A percentile compares a stretch with the other conserved stretches of the same genome.
Evolutionary conservation across 2,113 vertebrate species (phyloP).

Genomic region (Redunca redunca): DNA sequence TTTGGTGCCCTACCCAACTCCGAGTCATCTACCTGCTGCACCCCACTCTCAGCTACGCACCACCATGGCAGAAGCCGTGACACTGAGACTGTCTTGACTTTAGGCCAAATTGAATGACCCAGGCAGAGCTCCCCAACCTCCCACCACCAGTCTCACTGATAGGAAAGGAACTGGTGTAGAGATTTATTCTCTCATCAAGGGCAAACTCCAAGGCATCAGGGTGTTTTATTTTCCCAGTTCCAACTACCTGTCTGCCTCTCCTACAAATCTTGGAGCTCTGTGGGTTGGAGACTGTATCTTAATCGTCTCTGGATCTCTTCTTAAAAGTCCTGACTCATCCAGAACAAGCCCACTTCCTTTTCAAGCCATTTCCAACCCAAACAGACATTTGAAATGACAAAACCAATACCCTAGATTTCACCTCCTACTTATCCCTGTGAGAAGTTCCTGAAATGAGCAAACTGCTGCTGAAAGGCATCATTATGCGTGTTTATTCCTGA

Average conservation of each 20-base stretch:
- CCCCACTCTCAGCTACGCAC: not conserved
- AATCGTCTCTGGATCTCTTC: not conserved
- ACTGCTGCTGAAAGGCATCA: not conserved
- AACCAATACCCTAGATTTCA: not conserved
- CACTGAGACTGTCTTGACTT: not conserved
- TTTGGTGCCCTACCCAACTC: not conserved
- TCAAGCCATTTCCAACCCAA: not conserved
- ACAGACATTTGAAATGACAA: not conserved
- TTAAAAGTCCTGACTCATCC: not conserved
- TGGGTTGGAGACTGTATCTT: not conserved
- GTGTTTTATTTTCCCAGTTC: not conserved
- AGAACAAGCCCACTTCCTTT: not conserved
- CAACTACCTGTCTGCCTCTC: not conserved
- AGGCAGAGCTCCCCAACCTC: not conserved
- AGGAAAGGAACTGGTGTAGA: not conserved
- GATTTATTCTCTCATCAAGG: not conserved
- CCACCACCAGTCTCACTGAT: accelerated
- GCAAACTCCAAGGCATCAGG: not conserved
- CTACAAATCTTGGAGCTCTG: not conserved
- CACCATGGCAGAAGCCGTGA: not conserved
- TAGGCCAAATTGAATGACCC: not conserved
- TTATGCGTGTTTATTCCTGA: not conserved
- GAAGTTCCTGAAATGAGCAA: not conserved
- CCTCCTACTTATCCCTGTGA: not conserved
- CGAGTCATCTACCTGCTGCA: not conserved